Percentiles rank a stretch among this genome's conserved stretches.
Conservation (phyloP, 2,888 invertebrate genomes). For the Macaria liturata region DNA sequence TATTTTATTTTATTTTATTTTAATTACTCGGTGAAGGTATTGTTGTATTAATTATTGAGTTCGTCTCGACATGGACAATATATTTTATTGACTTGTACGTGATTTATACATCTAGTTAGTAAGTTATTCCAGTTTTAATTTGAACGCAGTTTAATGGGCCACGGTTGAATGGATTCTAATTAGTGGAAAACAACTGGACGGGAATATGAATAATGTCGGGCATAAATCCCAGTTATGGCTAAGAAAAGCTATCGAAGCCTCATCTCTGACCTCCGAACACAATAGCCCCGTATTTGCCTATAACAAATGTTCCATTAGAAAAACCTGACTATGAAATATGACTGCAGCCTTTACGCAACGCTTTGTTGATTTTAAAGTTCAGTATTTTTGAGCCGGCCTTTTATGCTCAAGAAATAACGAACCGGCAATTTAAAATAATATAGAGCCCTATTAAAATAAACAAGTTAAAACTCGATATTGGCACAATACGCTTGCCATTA, state of each 20-base stretch:
- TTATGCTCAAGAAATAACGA: slow-evolving; percentile 28
- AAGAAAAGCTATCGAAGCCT: slow-evolving; percentile 59
- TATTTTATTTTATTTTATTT: slow-evolving; percentile 56
- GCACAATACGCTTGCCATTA: slow-evolving; percentile 27
- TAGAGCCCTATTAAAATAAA: slow-evolving; percentile 30
- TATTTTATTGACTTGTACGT: slow-evolving; percentile 79
- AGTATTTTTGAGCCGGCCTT: slow-evolving; percentile 13
- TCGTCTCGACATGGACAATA: slow-evolving; percentile 68
- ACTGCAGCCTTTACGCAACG: slow-evolving; percentile 34
- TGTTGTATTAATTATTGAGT: slow-evolving; percentile 73
- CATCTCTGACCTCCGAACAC: slow-evolving; percentile 35
- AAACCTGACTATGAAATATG: slow-evolving; percentile 68
- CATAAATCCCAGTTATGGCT: slow-evolving; percentile 77
- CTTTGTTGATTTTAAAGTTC: slow-evolving; percentile 44
- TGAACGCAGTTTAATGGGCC: slow-evolving; percentile 81
- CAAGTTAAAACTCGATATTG: slow-evolving; percentile 23
- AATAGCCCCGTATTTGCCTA: slow-evolving; percentile 64
- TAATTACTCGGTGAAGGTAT: slow-evolving; percentile 77
- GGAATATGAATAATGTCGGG: slow-evolving; percentile 75
- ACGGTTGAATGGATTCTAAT: slow-evolving; percentile 81
- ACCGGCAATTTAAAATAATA: slow-evolving; percentile 29
- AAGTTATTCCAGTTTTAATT: slow-evolving; percentile 83
- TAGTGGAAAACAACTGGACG: slow-evolving; percentile 77
- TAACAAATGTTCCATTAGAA: slow-evolving; percentile 71
- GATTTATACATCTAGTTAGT: slow-evolving; percentile 83